phyloP scores from a whole-genome alignment of 2,888 invertebrate genomes.

The Hipparchia sbordonii region DNA sequence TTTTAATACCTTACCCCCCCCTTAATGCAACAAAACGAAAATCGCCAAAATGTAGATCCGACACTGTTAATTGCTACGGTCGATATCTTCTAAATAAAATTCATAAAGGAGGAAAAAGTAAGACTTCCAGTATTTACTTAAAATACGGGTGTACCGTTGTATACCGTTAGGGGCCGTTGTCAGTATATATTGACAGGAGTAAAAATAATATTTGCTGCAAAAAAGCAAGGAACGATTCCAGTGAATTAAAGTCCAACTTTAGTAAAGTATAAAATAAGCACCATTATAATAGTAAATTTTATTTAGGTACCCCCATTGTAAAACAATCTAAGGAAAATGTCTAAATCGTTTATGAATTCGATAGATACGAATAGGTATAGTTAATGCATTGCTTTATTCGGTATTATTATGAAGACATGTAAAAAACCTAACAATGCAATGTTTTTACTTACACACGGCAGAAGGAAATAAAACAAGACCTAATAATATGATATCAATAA shows the following conservation, averaged over 20 bases:
- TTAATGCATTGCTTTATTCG: background rate
- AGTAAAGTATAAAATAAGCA: too few species aligned
- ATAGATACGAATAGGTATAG: background rate
- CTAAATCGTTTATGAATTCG: background rate
- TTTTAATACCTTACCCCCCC: too few species aligned
- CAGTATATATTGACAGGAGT: too few species aligned
- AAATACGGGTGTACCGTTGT: too few species aligned
- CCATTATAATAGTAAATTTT: background rate
- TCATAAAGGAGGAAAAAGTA: background rate
- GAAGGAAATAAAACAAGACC: background rate
- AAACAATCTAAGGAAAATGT: background rate
- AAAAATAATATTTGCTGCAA: too few species aligned
- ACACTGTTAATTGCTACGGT: too few species aligned
- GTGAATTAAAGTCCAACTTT: too few species aligned
- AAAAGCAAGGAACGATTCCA: too few species aligned
- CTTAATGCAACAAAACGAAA: too few species aligned
- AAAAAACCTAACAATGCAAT: background rate
- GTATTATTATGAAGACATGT: background rate
- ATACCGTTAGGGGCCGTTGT: too few species aligned
- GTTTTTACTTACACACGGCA: background rate
- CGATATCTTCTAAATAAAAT: background rate
- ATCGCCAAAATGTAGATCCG: too few species aligned
- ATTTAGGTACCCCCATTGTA: background rate
- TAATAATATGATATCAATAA: background rate
- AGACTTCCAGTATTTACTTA: too few species aligned